Percentiles rank a stretch among this genome's conserved stretches.
These are phyloP conservation scores for Hydrotaea diabolus DNA, from an alignment of 2,888 invertebrate species.

Conservation along the genomic window DNA sequence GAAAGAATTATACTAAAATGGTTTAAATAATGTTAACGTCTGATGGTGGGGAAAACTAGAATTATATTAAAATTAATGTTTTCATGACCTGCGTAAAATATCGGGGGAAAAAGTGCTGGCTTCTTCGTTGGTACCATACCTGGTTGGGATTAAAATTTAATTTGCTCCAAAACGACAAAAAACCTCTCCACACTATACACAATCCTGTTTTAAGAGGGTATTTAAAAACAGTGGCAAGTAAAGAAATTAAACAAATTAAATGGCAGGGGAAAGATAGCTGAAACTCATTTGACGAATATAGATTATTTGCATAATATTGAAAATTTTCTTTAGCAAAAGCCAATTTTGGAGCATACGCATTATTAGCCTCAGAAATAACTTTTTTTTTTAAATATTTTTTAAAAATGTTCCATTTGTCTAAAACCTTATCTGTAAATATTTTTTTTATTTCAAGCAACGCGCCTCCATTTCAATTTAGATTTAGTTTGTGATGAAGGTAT, in stretches of 20 bases:
- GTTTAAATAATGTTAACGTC: conserved; percentile 53
- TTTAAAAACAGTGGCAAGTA: conserved; percentile 19
- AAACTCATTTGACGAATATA: too few relatives aligned
- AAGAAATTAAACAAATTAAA: conserved; percentile 39
- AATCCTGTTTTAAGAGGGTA: conserved; percentile 30
- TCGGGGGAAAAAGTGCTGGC: conserved; percentile 30
- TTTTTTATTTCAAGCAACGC: too few relatives aligned
- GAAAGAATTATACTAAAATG: conserved; percentile 22
- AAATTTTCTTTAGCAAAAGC: too few relatives aligned
- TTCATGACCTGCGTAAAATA: conserved; percentile 61
- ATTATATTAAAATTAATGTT: conserved; percentile 59
- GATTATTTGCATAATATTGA: too few relatives aligned
- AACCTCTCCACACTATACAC: conserved; percentile 13
- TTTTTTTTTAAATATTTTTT: too few relatives aligned
- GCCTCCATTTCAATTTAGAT: too few relatives aligned
- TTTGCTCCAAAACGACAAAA: conserved; percentile 36
- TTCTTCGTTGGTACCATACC: conserved; percentile 22
- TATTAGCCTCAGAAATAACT: too few relatives aligned
- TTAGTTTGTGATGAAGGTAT: too few relatives aligned
- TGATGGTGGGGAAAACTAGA: conserved; percentile 17
- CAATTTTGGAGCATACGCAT: too few relatives aligned
- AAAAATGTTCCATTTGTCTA: too few relatives aligned
- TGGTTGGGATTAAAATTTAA: conserved; percentile 61
- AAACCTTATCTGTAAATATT: too few relatives aligned
- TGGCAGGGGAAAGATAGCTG: conserved; percentile 11